Evolutionary conservation across 2,113 vertebrate genomes (phyloP).

Genomic region (Hippolais icterina): DNA sequence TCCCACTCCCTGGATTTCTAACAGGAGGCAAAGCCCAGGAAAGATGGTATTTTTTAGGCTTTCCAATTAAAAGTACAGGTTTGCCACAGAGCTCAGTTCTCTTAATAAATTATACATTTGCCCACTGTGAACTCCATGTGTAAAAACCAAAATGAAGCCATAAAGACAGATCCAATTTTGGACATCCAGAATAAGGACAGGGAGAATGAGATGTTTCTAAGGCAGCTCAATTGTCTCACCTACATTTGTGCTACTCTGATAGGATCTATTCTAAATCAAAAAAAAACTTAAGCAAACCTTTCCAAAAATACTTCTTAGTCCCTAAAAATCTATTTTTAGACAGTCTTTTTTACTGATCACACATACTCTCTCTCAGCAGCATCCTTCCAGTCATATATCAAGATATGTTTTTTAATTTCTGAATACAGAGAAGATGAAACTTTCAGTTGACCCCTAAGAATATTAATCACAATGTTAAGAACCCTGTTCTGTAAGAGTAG

Average conservation of each 20-base stretch:
- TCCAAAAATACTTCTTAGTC: constrained; percentile 35
- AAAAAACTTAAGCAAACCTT: not conserved
- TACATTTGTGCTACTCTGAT: not conserved
- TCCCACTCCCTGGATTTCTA: not conserved
- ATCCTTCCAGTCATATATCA: not conserved
- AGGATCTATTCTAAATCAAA: constrained; percentile 18
- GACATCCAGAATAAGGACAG: not conserved
- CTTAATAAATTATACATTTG: not conserved
- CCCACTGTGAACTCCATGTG: not conserved
- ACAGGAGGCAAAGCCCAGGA: not conserved
- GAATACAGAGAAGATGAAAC: not conserved
- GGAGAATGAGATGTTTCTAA: not conserved
- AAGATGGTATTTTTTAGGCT: not conserved
- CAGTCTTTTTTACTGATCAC: not conserved
- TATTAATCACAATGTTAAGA: not conserved
- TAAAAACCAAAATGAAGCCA: not conserved
- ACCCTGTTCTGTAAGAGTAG: not conserved
- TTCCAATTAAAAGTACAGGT: not conserved
- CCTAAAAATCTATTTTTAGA: constrained; percentile 7
- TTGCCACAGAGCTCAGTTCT: not conserved
- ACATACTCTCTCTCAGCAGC: not conserved
- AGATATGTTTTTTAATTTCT: not conserved
- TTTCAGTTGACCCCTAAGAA: not conserved
- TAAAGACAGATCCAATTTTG: not conserved
- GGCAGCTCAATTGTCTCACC: not conserved